A percentile compares a stretch with the other conserved stretches of the same genome.
Evolutionary conservation across 1,140 invertebrate genomes (phyloP).

Genomic region (Drosophila nasuta): DNA sequence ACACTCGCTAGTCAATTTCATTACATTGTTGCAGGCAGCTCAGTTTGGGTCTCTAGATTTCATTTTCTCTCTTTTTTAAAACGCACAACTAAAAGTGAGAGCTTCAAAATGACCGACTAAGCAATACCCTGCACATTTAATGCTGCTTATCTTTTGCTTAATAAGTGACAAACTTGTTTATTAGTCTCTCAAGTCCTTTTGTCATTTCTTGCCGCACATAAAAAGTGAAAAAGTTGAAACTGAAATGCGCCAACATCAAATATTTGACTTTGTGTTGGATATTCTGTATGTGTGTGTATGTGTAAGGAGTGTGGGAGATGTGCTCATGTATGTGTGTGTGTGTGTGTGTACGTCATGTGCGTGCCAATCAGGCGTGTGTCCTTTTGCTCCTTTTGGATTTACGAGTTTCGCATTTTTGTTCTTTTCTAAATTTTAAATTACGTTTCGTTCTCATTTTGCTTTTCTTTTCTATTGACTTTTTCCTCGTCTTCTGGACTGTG

Average conservation of each 20-base stretch:
- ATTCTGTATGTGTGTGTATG: not conserved
- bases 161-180: not conserved
- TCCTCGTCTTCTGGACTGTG: constrained; percentile 3
- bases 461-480: constrained; percentile 45
- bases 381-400: constrained; percentile 59
- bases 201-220: not conserved
- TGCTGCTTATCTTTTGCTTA: not conserved
- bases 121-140: constrained; percentile 5
- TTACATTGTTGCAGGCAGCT: constrained; percentile 66
- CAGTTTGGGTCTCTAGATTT: constrained; percentile 27
- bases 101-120: constrained; percentile 1
- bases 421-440: constrained; percentile 78
- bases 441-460: constrained; percentile 55
- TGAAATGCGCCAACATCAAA: constrained; percentile 76
- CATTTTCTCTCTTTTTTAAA: constrained; percentile 51
- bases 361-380: constrained; percentile 79
- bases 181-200: not conserved
- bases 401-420: constrained; percentile 60
- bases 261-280: constrained; percentile 76
- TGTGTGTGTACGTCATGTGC: constrained; percentile 52
- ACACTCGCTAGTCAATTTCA: constrained; percentile 66
- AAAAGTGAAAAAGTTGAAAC: constrained; percentile 65
- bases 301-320: no score
- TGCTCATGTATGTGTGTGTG: not conserved
- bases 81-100: constrained; percentile 29